Evolutionary conservation across 2,797 vertebrate genomes (phyloP), one percentile per base, ranked within the genome.

Genomic region (Sarcophilus harrisii): DNA sequence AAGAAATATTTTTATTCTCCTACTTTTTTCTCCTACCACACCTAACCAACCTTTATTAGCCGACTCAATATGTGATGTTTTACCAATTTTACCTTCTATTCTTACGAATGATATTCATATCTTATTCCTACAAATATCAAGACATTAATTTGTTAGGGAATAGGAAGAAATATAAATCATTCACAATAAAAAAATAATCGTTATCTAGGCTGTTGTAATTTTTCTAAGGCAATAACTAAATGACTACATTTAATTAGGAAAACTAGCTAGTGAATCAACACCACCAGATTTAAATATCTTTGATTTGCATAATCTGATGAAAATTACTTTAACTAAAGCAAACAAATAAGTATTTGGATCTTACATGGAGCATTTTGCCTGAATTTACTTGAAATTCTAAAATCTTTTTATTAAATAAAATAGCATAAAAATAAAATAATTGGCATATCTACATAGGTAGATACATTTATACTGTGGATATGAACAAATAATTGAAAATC

Each of bases 1-100:
- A 38, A 95, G 57, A 97, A 98, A 57, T 13, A 28, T 32, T 91
- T 55, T 90, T 32, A 57, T 96, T 96, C 30, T 93, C 60, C 60
- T 95, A 29, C 90, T 94, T 95, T 93, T 81, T 95, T 94, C 92
- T 93, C 94, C 94, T 62, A 38, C 60, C 92, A 96, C 90, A 95
- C 93, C 92, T 91, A 95, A 58, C 49, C 54, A 81, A 12, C 59
- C 62, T 52, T 96, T 66, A 96, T 21, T 52, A 97, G 93, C 87
- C 81, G 90, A 30, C 73, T 55, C 38, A 93, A 92, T 87, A 96
- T 90, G 3, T 52, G 5, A 90, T 96, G 95, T 96, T 96, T 95
- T 93, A 90, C 81, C 94, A 97, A 97, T 52, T 95, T 90, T 57
- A 57, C 54, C 89, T 90, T 96, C 94, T 24, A 94, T 21, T 60